Base-by-base conservation (phyloP, 2,888 invertebrate genomes). In the Eutolmus rufibarbis region DNA sequence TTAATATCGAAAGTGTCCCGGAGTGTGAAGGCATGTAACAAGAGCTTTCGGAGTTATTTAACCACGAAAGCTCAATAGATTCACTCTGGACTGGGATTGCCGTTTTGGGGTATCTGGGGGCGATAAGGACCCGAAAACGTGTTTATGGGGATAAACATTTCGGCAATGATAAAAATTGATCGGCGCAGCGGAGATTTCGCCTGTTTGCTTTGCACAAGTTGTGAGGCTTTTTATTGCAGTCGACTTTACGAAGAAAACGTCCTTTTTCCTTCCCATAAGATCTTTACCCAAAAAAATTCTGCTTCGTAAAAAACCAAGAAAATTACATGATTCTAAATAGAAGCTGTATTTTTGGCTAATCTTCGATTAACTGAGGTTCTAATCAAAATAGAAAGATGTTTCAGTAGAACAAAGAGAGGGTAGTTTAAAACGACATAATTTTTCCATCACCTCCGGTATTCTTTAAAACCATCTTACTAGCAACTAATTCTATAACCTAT, bases 11-110 rank as follows among this genome's bases (percentile, higher is more conserved):
- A 23, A 56, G 31, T 81, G 56, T 81, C 81, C 34, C 16, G 16
- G 51, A 51, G 51, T 81, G 81, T 81, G 81, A 56, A 46, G 46
- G 81, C 81, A 81, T 81, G 81, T 81, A 81, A 81, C 28, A 56
- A 31, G 56, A 81, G 81, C 81, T 81, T 81, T 81, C 23, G 34
- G 51, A 81, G 81, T 81, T 81, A 81, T 81, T 81, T 81, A 81
- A 51, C 81, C 81, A 81, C 81, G 46, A 81, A 81, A 81, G 81
- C 51, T 81, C 81, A 23, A 51, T 81, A 81, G 81, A 81, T 81
- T 81, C 81, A 43, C 46, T 43, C 28, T 79, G 56, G 56, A 81
- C 23, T 19, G 46, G 23, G 46, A 81, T 56, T 66, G 16, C 28
- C 31, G 40, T n/a, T 56, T 81, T 31, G 34, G 28, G 56, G 8